Conservation (phyloP, 2,113 vertebrate species). For the Gobiocypris rarus region DNA sequence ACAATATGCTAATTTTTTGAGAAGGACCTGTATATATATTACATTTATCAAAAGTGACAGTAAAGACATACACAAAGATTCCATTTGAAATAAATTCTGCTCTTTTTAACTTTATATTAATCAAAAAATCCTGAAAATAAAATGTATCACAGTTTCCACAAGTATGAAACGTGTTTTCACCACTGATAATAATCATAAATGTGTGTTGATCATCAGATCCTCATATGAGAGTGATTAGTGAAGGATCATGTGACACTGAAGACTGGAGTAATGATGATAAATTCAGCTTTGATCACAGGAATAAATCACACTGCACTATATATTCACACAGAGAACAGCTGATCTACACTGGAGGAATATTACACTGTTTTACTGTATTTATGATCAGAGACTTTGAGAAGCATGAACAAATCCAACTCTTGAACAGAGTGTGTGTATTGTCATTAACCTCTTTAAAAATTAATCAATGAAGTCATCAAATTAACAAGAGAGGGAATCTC, state of each 20-base stretch:
- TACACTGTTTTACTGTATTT: neutral
- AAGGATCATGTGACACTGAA: neutral
- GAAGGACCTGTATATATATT: too few relatives aligned
- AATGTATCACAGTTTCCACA: neutral
- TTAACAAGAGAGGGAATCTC: neutral
- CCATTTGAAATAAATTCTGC: neutral
- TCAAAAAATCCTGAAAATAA: neutral
- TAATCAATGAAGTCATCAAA: neutral
- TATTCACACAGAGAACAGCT: neutral
- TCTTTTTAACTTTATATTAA: neutral
- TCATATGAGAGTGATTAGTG: neutral
- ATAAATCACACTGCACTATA: neutral
- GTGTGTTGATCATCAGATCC: neutral
- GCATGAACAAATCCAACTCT: neutral
- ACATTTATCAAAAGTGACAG: neutral
- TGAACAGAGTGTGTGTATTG: neutral
- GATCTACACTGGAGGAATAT: neutral
- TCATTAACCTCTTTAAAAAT: neutral
- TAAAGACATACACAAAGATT: neutral
- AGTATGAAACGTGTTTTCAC: neutral
- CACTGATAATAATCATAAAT: neutral
- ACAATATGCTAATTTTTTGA: too few relatives aligned
- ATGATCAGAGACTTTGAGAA: neutral
- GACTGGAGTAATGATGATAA: neutral
- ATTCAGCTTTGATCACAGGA: neutral